Evolutionary conservation across 2,113 vertebrate genomes (phyloP).

Genomic region (Atherinomorus stipes): DNA sequence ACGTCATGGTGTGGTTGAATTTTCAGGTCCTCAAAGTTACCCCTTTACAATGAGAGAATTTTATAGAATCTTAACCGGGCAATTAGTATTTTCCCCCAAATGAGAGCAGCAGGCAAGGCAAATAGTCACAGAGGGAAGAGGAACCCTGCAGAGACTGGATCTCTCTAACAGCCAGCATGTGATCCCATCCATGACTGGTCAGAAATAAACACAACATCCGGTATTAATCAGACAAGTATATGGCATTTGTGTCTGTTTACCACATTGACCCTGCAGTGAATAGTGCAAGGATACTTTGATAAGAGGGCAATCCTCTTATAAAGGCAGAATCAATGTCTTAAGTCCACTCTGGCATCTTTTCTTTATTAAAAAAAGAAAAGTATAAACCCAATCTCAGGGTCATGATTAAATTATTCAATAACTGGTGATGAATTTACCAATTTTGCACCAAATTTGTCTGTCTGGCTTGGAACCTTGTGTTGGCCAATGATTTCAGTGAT

Average conservation of each 20-base stretch:
- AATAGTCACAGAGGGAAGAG: constrained; percentile 13
- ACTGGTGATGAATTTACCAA: constrained; percentile 25
- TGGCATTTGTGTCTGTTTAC: constrained; percentile 32
- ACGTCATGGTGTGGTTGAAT: too few relatives aligned
- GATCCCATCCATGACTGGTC: constrained; percentile 42
- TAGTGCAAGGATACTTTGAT: constrained; percentile 29
- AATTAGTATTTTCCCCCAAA: neutral
- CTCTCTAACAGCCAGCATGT: constrained; percentile 39
- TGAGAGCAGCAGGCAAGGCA: neutral
- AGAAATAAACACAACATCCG: constrained; percentile 51
- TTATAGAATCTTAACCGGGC: too few relatives aligned
- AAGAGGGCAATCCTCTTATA: constrained; percentile 72
- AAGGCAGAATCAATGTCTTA: constrained; percentile 23
- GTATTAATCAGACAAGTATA: constrained; percentile 48
- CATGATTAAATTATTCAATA: constrained; percentile 11
- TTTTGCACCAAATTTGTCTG: constrained; percentile 31
- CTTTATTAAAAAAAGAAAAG: constrained; percentile 19
- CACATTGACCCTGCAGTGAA: constrained; percentile 32
- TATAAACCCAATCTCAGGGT: constrained; percentile 13
- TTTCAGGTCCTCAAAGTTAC: too few relatives aligned
- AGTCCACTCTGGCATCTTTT: constrained; percentile 21
- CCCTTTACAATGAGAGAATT: too few relatives aligned
- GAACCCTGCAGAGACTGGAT: constrained; percentile 38
- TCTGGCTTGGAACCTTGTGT: constrained; percentile 10
- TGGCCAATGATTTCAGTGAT: constrained; percentile 72